A percentile compares a stretch with the other conserved stretches of the same genome.
These are phyloP conservation scores for Falco berigora DNA, from an alignment of 2,797 vertebrate genomes.

Conservation along the genomic window DNA sequence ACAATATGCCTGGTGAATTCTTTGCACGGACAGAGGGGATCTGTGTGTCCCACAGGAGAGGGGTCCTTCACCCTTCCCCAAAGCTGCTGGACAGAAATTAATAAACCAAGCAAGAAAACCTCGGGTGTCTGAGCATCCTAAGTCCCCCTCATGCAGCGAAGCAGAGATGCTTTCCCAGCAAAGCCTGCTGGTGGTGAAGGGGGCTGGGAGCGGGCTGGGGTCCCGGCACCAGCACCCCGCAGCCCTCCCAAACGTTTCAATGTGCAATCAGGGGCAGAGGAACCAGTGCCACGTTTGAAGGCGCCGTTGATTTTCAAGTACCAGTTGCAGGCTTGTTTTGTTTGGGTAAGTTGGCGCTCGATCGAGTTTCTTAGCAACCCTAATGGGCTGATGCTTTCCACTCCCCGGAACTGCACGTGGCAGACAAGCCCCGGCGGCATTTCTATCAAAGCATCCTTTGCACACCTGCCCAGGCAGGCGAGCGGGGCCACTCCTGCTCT, in stretches of 20 bases:
- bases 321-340: not conserved
- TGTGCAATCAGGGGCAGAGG: not conserved
- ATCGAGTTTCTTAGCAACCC: slow-evolving; percentile 24
- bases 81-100: not conserved
- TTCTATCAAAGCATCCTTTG: not conserved
- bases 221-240: rapidly evolving
- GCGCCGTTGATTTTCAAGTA: not conserved
- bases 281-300: not conserved
- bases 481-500: not conserved
- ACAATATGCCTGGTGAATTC: slow-evolving; percentile 22
- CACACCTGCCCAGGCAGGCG: rapidly evolving
- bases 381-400: not conserved
- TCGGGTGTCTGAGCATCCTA: not conserved
- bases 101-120: not conserved
- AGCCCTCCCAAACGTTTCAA: not conserved
- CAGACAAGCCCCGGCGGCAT: not conserved
- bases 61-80: not conserved
- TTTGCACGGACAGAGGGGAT: slow-evolving; percentile 17
- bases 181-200: not conserved
- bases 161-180: not conserved
- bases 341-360: not conserved
- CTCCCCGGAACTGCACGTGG: not conserved
- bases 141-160: not conserved
- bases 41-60: not conserved
- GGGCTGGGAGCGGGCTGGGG: rapidly evolving